Evolutionary conservation across 2,888 invertebrate genomes (phyloP), one percentile per base, ranked within the genome.

Genomic region (Nezara viridula): DNA sequence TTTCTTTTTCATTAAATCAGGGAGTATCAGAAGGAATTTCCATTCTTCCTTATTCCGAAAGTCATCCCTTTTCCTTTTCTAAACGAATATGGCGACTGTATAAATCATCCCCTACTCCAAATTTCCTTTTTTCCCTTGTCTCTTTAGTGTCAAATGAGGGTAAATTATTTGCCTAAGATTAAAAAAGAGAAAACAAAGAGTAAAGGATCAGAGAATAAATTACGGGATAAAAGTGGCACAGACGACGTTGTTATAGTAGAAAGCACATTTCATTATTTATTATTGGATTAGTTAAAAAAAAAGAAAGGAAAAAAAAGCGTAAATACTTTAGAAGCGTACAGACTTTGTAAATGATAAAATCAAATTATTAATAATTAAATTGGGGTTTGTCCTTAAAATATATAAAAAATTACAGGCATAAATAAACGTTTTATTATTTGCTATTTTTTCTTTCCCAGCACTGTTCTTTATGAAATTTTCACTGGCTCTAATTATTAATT

Each of bases 61-160:
- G 44, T n/a, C 81, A 81, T 81, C 81, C 81, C 44, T 81, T 40
- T 81, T 44, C 32, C 32, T 37, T 66, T 66, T 66, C 32, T 66
- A 66, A 66, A 66, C 66, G 66, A 66, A 66, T 66, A 66, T 66
- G 66, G 66, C 32, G 32, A 66, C 66, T 66, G 32, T 66, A 66
- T 66, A 66, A 66, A 66, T 66, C 66, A 66, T 19, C 32, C 66
- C 32, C 16, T 6, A 37, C 66, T 66, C 32, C 66, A 66, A 66
- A 66, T 66, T 66, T 66, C 66, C 66, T 32, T 32, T 66, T 32
- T 66, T 66, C 66, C 19, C 66, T 32, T 32, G 66, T 66, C 66
- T 66, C 66, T 66, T 66, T 66, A 66, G 66, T 32, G 66, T 66
- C 66, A 66, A 66, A 66, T 66, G 66, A 66, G 32, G 66, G 21